Percentiles rank a stretch among this genome's conserved stretches.
Evolutionary conservation across 2,113 vertebrate genomes (phyloP).

Genomic region (Corythaeola cristata): DNA sequence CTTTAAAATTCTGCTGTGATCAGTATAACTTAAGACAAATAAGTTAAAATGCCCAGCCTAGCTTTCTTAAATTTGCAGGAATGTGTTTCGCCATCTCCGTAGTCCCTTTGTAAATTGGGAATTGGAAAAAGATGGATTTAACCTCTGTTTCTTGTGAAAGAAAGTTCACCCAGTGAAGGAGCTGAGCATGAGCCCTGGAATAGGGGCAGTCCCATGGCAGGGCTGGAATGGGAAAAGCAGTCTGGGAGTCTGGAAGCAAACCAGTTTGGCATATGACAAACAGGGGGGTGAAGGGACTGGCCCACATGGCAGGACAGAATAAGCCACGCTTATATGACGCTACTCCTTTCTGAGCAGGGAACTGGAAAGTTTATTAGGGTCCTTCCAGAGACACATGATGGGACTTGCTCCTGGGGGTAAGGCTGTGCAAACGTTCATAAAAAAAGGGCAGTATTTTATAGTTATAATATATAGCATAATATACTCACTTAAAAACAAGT

Average conservation of each 20-base stretch:
- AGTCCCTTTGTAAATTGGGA: not conserved
- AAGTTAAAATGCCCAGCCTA: not conserved
- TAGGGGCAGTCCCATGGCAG: not conserved
- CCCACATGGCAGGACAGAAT: not conserved
- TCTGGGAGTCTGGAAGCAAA: not conserved
- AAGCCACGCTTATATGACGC: fast-evolving
- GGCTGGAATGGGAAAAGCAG: not conserved
- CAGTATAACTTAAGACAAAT: not conserved
- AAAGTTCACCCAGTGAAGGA: not conserved
- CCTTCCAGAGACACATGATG: not conserved
- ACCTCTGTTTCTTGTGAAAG: not conserved
- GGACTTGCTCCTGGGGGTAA: not conserved
- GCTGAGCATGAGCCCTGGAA: not conserved
- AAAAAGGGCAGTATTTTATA: not conserved
- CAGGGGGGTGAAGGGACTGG: not conserved
- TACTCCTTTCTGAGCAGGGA: not conserved
- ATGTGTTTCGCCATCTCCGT: not conserved
- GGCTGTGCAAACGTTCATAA: not conserved
- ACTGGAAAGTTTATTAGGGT: not conserved
- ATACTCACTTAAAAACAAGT: not conserved
- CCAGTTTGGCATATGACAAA: not conserved
- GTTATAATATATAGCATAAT: not conserved
- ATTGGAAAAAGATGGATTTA: not conserved
- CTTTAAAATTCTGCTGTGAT: not conserved
- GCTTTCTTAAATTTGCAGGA: not conserved